Base-by-base conservation (phyloP, 2,888 invertebrate species). In the Gonocerus acuteangulatus region DNA sequence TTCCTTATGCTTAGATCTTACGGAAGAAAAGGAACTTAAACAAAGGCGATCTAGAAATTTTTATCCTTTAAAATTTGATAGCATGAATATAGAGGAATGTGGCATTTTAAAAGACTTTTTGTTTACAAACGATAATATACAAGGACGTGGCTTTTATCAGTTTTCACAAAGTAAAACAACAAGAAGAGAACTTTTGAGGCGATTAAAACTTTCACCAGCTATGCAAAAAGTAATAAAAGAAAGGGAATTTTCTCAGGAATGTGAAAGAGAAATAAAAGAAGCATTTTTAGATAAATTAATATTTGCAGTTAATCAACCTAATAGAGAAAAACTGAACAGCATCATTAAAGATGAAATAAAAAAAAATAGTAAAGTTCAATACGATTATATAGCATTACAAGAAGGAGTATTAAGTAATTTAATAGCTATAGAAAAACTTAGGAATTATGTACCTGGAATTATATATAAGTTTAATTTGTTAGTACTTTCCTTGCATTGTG, bases 251-350 rank as follows among this genome's bases (percentile, higher is more conserved):
- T 27, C 48, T 21, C 23, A 27, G 22, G 21, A 2, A 48, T 7
- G 18, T 16, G 11, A 48, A n/a, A 23, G 18, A 18, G 13, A 11
- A 22, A 15, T 48, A 27, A 48, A 48, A 48, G 7, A 56, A 21
- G 44, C 2, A 22, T 56, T 56, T 56, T 21, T 56, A 56, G 32
- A 27, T 56, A 42, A 56, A 15, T 22, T 56, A 23, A 44, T 56
- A 16, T 56, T 56, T 18, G 44, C 44, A 22, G 56, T 56, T 22
- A 56, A 56, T 44, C 56, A 56, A 22, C 56, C 56, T 16, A 56
- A 56, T 27, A 44, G 44, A 56, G 27, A 56, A 42, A 44, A 56
- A 9, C 15, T 56, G 2, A 27, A 27, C 23, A 42, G 27, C 44
- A 56, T 56, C n/a, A 7, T 56, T 6, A 56, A 42, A 44, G 19